phyloP scores from a whole-genome alignment of 2,888 invertebrate species.

The Folsomia manolachei region DNA sequence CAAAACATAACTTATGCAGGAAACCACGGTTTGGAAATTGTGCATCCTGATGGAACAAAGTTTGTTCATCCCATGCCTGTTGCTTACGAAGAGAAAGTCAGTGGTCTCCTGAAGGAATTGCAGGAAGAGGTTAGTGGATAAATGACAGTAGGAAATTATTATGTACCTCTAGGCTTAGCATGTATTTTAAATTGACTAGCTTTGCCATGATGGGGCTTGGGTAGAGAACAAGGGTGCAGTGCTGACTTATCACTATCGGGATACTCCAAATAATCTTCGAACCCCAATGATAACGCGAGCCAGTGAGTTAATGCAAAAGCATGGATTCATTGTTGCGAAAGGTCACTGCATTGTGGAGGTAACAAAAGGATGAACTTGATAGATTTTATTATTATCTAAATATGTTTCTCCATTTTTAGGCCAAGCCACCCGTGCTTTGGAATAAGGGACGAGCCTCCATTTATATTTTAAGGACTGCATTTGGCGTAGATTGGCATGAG shows the following conservation, averaged over 20 bases:
- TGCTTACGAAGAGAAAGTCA: constrained; percentile 74
- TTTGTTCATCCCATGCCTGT: constrained; percentile 88
- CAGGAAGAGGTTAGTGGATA: constrained; percentile 62
- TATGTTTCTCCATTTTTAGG: no score
- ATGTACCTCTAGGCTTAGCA: neutral
- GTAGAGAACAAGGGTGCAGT: constrained; percentile 86
- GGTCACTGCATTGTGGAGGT: constrained; percentile 78
- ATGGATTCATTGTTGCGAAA: constrained; percentile 69
- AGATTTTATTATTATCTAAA: no score
- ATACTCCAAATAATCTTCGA: constrained; percentile 70
- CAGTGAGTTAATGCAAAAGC: constrained; percentile 67
- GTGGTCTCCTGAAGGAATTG: constrained; percentile 69
- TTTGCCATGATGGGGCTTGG: constrained; percentile 85
- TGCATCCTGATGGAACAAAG: constrained; percentile 85
- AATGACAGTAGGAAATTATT: constrained; percentile 12
- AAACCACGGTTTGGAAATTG: constrained; percentile 77
- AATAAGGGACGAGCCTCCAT: constrained; percentile 87
- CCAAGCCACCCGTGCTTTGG: constrained; percentile 86
- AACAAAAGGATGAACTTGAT: no score
- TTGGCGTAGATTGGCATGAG: constrained; percentile 85
- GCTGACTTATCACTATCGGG: constrained; percentile 82
- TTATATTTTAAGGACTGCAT: constrained; percentile 83
- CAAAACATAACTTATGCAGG: constrained; percentile 88
- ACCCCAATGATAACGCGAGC: constrained; percentile 70
- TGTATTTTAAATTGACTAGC: constrained; percentile 55